Evolutionary conservation across 2,113 vertebrate species (phyloP).

Genomic region (Girardinichthys multiradiatus): DNA sequence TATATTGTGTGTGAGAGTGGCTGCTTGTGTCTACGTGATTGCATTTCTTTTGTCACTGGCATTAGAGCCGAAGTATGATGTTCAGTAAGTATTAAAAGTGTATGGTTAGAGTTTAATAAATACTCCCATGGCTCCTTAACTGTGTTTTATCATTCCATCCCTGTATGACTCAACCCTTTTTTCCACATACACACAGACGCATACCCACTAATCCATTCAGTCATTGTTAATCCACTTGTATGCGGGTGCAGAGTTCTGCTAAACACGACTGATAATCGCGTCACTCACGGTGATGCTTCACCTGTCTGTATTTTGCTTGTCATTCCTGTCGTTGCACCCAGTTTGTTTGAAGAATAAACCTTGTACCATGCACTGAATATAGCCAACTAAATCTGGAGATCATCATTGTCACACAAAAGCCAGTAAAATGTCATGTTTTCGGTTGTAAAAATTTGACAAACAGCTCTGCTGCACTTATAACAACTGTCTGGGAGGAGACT

Average conservation of each 20-base stretch:
- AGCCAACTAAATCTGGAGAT: constrained; percentile 15
- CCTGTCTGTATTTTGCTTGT: constrained; percentile 31
- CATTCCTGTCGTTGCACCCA: background rate
- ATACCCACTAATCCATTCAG: constrained; percentile 58
- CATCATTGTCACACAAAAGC: constrained; percentile 13
- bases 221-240: constrained; percentile 68
- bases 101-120: constrained; percentile 63
- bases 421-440: constrained; percentile 34
- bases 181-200: constrained; percentile 29
- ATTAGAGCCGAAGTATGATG: constrained; percentile 51
- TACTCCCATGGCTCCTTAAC: constrained; percentile 54
- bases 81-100: constrained; percentile 51
- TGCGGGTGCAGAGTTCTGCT: constrained; percentile 37
- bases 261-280: constrained; percentile 43
- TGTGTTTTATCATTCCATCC: constrained; percentile 45
- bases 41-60: constrained; percentile 31
- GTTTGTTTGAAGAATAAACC: constrained; percentile 20
- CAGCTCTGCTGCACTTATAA: constrained; percentile 21
- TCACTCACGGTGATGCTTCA: constrained; percentile 36
- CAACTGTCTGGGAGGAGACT: constrained; percentile 10
- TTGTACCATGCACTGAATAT: constrained; percentile 16
- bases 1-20: constrained; percentile 4
- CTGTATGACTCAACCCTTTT: constrained; percentile 19
- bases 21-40: constrained; percentile 3
- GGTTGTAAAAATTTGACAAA: constrained; percentile 22